Conservation (phyloP, 2,113 vertebrate genomes). For the Columba janthina region DNA sequence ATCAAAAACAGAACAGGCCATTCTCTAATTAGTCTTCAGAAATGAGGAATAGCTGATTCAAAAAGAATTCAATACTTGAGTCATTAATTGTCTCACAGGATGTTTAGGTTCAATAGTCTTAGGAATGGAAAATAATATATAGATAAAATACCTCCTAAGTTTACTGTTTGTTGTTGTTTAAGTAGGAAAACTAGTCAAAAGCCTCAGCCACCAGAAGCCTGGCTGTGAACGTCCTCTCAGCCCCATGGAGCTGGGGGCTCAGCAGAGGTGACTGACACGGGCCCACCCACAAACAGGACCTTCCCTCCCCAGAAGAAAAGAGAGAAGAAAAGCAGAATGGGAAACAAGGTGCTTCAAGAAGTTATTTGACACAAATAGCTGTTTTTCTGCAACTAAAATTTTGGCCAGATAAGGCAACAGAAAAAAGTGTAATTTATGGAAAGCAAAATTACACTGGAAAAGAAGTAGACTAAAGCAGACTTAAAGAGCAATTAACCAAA, state of each 20-base stretch:
- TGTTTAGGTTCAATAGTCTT: neutral
- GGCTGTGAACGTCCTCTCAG: neutral
- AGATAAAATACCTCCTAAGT: neutral
- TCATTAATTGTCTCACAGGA: neutral
- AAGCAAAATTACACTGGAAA: neutral
- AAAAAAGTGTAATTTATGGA: neutral
- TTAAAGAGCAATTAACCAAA: neutral
- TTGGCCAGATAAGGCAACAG: neutral
- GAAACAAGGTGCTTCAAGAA: neutral
- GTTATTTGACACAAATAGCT: neutral
- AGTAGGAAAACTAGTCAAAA: neutral
- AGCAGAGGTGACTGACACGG: fast-evolving
- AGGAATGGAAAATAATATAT: neutral
- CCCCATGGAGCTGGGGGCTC: neutral
- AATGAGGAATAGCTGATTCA: neutral
- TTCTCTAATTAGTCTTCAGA: neutral
- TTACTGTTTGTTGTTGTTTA: neutral
- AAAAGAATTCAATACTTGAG: neutral
- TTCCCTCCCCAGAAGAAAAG: neutral
- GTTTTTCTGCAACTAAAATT: neutral
- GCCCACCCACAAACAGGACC: neutral
- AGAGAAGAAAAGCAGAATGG: neutral
- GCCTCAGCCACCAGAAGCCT: neutral
- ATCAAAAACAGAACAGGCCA: neutral
- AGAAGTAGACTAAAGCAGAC: neutral